Evolutionary conservation across 2,888 invertebrate species (phyloP).

Genomic region (Drosophila acutilabella): DNA sequence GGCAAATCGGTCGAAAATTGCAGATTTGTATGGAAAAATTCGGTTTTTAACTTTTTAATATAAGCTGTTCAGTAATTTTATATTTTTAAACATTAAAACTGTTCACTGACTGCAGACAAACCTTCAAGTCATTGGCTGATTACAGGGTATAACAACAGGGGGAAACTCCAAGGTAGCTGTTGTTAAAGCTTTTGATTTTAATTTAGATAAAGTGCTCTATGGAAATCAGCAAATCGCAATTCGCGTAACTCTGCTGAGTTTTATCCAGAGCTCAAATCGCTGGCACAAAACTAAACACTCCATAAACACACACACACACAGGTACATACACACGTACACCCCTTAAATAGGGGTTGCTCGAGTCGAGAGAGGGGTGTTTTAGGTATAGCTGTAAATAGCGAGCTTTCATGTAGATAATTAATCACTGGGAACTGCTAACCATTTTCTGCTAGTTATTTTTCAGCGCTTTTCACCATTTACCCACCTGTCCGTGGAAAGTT

Average conservation of each 20-base stretch:
- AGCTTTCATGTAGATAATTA: constrained; percentile 82
- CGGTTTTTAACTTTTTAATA: too few relatives aligned
- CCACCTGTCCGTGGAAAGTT: constrained; percentile 47
- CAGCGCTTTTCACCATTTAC: constrained; percentile 29
- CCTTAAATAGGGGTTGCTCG: not conserved
- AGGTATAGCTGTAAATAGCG: constrained; percentile 77
- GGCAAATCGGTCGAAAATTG: too few relatives aligned
- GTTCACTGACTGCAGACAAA: too few relatives aligned
- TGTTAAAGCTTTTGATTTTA: constrained; percentile 70
- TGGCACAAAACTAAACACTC: constrained; percentile 76
- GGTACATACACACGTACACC: constrained; percentile 15
- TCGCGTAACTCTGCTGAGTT: constrained; percentile 60
- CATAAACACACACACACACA: constrained; percentile 61
- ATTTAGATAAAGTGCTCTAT: constrained; percentile 76
- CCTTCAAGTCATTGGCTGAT: not conserved
- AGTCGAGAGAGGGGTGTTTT: constrained; percentile 8
- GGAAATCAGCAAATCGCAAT: constrained; percentile 71
- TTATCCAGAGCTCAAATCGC: constrained; percentile 67
- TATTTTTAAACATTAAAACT: too few relatives aligned
- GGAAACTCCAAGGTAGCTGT: constrained; percentile 21
- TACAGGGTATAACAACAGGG: constrained; percentile 26
- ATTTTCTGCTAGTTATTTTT: constrained; percentile 59
- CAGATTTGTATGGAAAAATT: too few relatives aligned
- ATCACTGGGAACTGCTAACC: constrained; percentile 68
- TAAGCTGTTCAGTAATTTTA: too few relatives aligned